Percentiles rank a stretch among this genome's conserved stretches.
phyloP scores from a whole-genome alignment of 2,113 vertebrate genomes.

The Lophotis ruficrista region DNA sequence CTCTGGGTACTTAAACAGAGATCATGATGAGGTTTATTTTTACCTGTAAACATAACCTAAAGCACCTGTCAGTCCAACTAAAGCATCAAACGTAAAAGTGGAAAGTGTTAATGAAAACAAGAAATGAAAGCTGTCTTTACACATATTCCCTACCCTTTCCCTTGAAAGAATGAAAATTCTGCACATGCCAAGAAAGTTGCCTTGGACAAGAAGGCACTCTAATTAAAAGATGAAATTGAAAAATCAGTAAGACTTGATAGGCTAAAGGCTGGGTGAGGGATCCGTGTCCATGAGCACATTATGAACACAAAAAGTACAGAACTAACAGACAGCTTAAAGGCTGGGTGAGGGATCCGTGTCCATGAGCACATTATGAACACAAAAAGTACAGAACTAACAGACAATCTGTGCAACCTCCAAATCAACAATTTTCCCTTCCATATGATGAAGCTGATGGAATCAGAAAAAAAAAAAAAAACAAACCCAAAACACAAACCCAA shows the following conservation, averaged over 20 bases:
- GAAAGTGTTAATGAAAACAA: background rate
- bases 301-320: background rate
- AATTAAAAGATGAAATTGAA: background rate
- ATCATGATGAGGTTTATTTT: background rate
- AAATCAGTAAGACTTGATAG: background rate
- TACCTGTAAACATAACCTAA: background rate
- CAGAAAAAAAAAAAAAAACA: background rate
- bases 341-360: rapidly evolving
- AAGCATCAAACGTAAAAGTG: background rate
- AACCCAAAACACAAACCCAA: background rate
- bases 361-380: background rate
- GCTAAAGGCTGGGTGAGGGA: background rate
- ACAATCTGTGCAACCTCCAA: background rate
- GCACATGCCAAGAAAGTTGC: background rate
- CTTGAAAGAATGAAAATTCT: background rate
- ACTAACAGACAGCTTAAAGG: too few relatives aligned
- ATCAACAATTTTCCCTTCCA: background rate
- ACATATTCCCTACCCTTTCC: background rate
- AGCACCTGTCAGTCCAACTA: background rate
- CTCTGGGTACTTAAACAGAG: background rate
- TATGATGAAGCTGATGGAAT: background rate
- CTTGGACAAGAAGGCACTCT: background rate
- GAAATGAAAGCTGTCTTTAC: background rate
- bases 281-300: rapidly evolving
- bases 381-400: background rate